phyloP scores from a whole-genome alignment of 2,888 invertebrate species.

The Biston stratarius region DNA sequence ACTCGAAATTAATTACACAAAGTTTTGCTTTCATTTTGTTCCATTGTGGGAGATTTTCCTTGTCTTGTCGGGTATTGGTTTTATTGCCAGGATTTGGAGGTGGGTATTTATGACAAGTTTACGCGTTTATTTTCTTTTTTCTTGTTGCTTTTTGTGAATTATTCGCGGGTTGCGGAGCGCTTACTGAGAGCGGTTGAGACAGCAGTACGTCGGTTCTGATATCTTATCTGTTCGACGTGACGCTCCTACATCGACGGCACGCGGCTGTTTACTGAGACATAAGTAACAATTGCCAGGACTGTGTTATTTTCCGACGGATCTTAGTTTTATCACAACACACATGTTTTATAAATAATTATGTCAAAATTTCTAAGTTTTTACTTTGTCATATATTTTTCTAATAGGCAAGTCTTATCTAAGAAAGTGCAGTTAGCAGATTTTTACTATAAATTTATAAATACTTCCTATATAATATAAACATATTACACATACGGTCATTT shows the following conservation, averaged over 20 bases:
- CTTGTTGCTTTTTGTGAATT: constrained; percentile 57
- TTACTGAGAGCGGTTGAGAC: constrained; percentile 43
- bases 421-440: too few species aligned
- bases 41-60: constrained; percentile 70
- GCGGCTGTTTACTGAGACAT: constrained; percentile 33
- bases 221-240: constrained; percentile 57
- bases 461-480: constrained; percentile 3
- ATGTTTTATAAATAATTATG: too few species aligned
- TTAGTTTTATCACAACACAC: not conserved
- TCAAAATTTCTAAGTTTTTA: too few species aligned
- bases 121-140: constrained; percentile 57
- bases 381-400: too few species aligned
- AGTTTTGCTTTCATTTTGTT: constrained; percentile 79
- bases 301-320: not conserved
- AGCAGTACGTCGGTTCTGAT: constrained; percentile 34
- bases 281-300: not conserved
- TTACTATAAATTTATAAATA: too few species aligned
- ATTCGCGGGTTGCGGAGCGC: constrained; percentile 55
- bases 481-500: constrained; percentile 66
- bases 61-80: constrained; percentile 66
- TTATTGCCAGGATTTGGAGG: constrained; percentile 60
- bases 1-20: constrained; percentile 83
- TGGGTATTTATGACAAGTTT: constrained; percentile 65
- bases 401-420: too few species aligned
- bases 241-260: constrained; percentile 48